Evolutionary conservation across 2,113 vertebrate genomes (phyloP).

Genomic region (Pachyramphus minor): DNA sequence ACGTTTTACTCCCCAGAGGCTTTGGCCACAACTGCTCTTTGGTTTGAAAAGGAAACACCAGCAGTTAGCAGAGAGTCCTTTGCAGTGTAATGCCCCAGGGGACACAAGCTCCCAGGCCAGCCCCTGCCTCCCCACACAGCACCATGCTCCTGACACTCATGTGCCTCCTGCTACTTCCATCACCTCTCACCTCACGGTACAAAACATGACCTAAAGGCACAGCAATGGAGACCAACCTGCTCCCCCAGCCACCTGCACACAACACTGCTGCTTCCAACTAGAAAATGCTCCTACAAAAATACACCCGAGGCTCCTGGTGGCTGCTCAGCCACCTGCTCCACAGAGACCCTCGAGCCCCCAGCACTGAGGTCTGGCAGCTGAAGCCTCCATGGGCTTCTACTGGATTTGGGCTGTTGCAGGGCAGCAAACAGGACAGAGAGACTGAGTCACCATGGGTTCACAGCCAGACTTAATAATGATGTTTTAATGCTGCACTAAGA

Average conservation of each 20-base stretch:
- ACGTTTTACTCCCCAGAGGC: not conserved
- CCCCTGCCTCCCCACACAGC: not conserved
- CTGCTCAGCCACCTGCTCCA: fast-evolving
- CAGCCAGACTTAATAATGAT: not conserved
- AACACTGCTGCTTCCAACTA: not conserved
- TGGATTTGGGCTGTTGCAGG: not conserved
- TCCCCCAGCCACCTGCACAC: fast-evolving
- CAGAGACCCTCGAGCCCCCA: not conserved
- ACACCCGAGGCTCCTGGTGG: fast-evolving
- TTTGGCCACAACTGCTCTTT: constrained; percentile 12
- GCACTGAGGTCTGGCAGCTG: not conserved
- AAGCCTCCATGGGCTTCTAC: not conserved
- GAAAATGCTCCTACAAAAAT: not conserved
- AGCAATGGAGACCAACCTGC: fast-evolving
- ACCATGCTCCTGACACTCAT: fast-evolving
- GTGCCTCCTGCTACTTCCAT: not conserved
- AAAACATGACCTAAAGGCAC: not conserved
- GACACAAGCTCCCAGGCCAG: not conserved
- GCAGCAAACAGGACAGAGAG: not conserved
- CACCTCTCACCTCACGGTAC: not conserved
- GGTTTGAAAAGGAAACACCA: not conserved
- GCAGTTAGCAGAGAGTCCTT: not conserved
- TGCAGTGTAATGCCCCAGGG: not conserved
- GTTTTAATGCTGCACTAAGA: not conserved
- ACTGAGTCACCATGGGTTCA: fast-evolving